phyloP scores from a whole-genome alignment of 92 coral and sea anemone genomes.

The Heteractis magnifica region DNA sequence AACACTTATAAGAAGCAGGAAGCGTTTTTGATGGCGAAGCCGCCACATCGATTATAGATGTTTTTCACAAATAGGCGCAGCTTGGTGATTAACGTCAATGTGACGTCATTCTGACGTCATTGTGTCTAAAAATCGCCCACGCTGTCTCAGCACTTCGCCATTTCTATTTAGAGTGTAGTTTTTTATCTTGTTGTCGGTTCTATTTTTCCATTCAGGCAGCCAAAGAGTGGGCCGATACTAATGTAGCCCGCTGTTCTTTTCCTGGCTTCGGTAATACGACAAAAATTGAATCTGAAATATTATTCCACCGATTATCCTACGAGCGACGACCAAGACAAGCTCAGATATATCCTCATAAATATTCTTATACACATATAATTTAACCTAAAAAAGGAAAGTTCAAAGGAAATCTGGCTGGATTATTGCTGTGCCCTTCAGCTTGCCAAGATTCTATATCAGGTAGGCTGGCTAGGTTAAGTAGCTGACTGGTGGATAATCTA shows the following conservation, averaged over 20 bases:
- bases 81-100: slow-evolving; percentile 47
- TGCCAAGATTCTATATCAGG: background rate
- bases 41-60: slow-evolving; percentile 30
- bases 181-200: slow-evolving; percentile 2
- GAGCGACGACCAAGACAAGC: background rate
- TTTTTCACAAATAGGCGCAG: slow-evolving; percentile 34
- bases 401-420: background rate
- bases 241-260: slow-evolving; percentile 13
- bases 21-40: slow-evolving; percentile 22
- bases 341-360: background rate
- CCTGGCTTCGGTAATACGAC: background rate
- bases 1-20: slow-evolving; percentile 20
- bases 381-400: background rate
- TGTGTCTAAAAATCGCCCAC: slow-evolving; percentile 55
- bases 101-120: slow-evolving; percentile 58
- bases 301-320: background rate
- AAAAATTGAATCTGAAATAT: background rate
- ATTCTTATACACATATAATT: background rate
- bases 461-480: background rate
- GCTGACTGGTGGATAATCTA: background rate
- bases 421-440: background rate
- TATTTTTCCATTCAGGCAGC: slow-evolving; percentile 6
- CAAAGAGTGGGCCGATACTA: slow-evolving; percentile 25
- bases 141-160: slow-evolving; percentile 18
- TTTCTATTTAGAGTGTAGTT: slow-evolving; percentile 9